A percentile compares a stretch with the other conserved stretches of the same genome.
Evolutionary conservation across 37 sponge, comb jelly and placozoan species (phyloP).

Genomic region (Mnemiopsis leidyi): DNA sequence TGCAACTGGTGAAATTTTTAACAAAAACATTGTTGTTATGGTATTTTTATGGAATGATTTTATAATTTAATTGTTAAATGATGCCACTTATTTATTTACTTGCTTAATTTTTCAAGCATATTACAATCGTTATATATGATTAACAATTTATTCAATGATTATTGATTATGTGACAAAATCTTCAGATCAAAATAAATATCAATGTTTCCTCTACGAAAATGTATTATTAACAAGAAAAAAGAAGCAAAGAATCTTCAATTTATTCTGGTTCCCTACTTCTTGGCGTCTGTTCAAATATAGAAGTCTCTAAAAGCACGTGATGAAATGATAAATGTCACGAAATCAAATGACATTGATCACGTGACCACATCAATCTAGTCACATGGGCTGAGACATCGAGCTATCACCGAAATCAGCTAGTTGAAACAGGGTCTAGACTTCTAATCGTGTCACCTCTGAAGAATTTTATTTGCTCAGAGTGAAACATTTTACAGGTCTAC

Average conservation of each 20-base stretch:
- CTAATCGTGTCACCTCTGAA: constrained; percentile 52
- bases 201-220: neutral
- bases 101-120: neutral
- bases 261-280: no score
- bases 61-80: neutral
- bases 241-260: neutral
- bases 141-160: neutral
- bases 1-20: no score
- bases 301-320: no score
- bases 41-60: no score
- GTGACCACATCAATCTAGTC: no score
- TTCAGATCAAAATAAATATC: neutral
- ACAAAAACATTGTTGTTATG: no score
- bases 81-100: neutral
- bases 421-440: neutral
- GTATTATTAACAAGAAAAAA: neutral
- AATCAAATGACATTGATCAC: no score
- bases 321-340: no score
- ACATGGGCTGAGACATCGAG: neutral
- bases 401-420: neutral
- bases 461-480: neutral
- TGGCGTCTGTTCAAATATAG: no score
- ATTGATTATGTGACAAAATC: neutral
- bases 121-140: neutral
- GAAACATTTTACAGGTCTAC: neutral